Percentiles rank a stretch among this genome's conserved stretches.
phyloP scores from a whole-genome alignment of 2,888 invertebrate genomes.

The Sclerodermus sp. region DNA sequence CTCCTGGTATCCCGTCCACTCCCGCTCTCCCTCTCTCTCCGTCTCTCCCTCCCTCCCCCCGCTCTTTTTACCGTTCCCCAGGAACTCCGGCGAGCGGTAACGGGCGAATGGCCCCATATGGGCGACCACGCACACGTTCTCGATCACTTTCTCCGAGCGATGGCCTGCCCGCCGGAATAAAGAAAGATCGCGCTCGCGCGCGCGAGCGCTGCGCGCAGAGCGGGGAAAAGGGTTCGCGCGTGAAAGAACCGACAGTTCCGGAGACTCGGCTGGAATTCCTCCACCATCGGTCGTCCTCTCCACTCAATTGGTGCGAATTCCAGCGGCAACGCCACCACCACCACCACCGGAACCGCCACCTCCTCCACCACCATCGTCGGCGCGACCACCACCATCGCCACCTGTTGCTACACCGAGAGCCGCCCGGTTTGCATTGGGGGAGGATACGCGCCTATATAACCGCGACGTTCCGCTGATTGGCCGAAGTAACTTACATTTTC shows the following conservation, averaged over 20 bases:
- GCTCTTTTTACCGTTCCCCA: no score
- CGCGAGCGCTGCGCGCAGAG: no score
- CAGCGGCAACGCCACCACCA: not conserved
- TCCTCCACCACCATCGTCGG: constrained; percentile 13
- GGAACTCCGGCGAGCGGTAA: no score
- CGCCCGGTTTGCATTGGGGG: constrained; percentile 33
- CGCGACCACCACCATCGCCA: constrained; percentile 16
- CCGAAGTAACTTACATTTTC: constrained; percentile 54
- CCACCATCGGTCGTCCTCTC: not conserved
- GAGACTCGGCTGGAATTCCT: not conserved
- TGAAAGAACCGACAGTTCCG: constrained; percentile 3
- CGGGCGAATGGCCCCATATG: not conserved
- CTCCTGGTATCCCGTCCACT: no score
- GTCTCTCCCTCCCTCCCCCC: no score
- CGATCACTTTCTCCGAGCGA: constrained; percentile 54
- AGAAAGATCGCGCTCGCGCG: constrained; percentile 12
- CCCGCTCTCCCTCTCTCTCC: no score
- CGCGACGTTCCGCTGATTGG: constrained; percentile 56
- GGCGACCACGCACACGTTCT: constrained; percentile 26
- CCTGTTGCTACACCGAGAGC: constrained; percentile 11
- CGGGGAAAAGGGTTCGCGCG: constrained; percentile 18
- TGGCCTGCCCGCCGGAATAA: no score
- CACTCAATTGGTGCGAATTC: not conserved
- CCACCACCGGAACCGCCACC: constrained; percentile 3
- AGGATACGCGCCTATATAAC: constrained; percentile 57